phyloP scores from a whole-genome alignment of 2,888 invertebrate species.

The Bursaphelenchus okinawaensis region DNA sequence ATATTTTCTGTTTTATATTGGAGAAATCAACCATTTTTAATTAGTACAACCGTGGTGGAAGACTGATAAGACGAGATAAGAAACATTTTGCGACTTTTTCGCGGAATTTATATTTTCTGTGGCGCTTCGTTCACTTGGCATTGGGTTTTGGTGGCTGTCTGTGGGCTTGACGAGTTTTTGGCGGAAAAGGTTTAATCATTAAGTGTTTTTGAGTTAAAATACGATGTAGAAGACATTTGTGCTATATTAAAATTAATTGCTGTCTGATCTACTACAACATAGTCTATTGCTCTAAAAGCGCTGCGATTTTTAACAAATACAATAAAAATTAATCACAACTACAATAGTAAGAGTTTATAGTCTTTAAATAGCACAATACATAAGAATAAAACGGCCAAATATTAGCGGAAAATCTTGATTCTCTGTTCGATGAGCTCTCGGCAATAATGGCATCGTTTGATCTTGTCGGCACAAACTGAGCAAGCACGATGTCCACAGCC shows the following conservation, averaged over 20 bases:
- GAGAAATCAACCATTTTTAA: not conserved
- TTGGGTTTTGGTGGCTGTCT: not conserved
- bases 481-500: slow-evolving; percentile 5
- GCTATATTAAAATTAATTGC: not conserved
- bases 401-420: slow-evolving; percentile 2
- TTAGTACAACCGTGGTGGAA: not conserved
- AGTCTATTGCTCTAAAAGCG: too few species aligned
- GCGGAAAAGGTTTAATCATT: not conserved
- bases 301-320: not conserved
- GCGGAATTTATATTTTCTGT: not conserved
- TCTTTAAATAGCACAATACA: not conserved
- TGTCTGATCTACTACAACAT: not conserved
- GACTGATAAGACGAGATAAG: not conserved
- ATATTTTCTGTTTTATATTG: not conserved
- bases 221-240: not conserved
- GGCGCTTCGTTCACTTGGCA: not conserved
- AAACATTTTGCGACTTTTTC: not conserved
- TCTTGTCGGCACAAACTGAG: not conserved
- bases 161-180: not conserved
- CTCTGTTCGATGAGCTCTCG: not conserved
- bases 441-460: not conserved
- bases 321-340: too few species aligned
- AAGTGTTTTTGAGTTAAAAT: not conserved
- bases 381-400: not conserved
- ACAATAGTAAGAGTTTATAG: too few species aligned